Evolutionary conservation across 2,797 vertebrate species (phyloP), one percentile per base, ranked within the genome.

Genomic region (Melanogrammus aeglefinus): DNA sequence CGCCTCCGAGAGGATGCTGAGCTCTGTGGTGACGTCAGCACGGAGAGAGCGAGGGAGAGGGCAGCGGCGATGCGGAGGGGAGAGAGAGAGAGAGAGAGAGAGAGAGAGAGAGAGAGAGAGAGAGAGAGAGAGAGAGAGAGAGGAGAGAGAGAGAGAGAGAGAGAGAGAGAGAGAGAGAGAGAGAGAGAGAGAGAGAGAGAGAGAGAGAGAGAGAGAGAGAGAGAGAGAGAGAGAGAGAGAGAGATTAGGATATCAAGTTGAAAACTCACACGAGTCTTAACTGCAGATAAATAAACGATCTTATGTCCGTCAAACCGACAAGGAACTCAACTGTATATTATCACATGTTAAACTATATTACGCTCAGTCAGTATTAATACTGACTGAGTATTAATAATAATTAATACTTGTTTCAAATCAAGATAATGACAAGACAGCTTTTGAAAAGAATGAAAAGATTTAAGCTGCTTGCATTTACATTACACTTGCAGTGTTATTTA

Each of bases 1-100:
- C 63, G 63, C 1, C 63, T 69, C 57, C 2, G n/a, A 86, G 87
- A 90, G 91, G 94, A 94, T 95, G 94, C 94, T 94, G 86, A 92
- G 91, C 86, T 83, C 82, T 83, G 87, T 89, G 86, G 88, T 95
- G 94, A 95, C 94, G 87, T 94, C 94, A 95, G 79, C 91, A 77
- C 81, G 72, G 89, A 91, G 90, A 92, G 90, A 92, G 63, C 31
- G 70, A 24, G 27, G 21, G 13, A 18, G 47, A 51, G 47, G 16
- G 33, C 7, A 47, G 29, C 69, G 75, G 6, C 33, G 18, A 6
- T 3, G 66, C 13, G 16, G 47, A 51, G 47, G n/a, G 27, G n/a
- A 66, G 63, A 66, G 63, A 66, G n/a, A 27, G 4, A 66, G 63
- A 24, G 51, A 7, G 63, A 66, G n/a, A 27, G n/a, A 69, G n/a